Evolutionary conservation across 1,140 invertebrate genomes (phyloP), one percentile per base, ranked within the genome.

Genomic region (Spodoptera litura): DNA sequence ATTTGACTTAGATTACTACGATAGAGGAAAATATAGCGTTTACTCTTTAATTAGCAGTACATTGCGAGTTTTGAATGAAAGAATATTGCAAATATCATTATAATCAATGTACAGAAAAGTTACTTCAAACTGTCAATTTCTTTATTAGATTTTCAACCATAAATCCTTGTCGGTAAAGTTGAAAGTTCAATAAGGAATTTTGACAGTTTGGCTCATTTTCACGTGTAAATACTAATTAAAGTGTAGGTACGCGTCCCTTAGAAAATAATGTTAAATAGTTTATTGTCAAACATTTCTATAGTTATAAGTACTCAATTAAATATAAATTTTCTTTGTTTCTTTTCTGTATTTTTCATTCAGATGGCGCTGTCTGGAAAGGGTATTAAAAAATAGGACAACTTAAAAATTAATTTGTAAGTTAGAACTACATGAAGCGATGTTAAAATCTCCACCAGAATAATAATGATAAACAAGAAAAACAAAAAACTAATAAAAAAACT

Each of bases 1-100:
- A 81, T 76, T 73, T 75, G 72, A 62, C 72, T 62, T 73, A 75
- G 31, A 12, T 62, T 52, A 75, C 72, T 75, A 75, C 25, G 58
- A 75, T 75, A 75, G 56, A 75, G 56, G 58, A 75, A 75, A 52
- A 75, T 1, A 13, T 12, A 70, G 66, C 49, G 25, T 10, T 53
- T 13, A 53, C 64, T 49, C 49, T 70, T 70, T n/a, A 31, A 70
- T 27, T 53, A 53, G 25, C 38, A 53, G 12, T 44, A 44, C 61
- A 64, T 64, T 44, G 59, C 12, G 31, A 4, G 3, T 62, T 38
- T 38, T 10, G 2, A n/a, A 64, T 44, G 0, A 64, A 38, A 9
- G 0, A 64, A 20, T 38, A 5, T 6, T 38, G 38, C 38, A 38
- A 38, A 8, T 9, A 8, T 38, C 3, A 38, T 38, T 38, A 38